These are phyloP conservation scores for Chiridota heheva DNA, from an alignment of 35 echinoderm and acorn worm genomes.

Conservation along the genomic window DNA sequence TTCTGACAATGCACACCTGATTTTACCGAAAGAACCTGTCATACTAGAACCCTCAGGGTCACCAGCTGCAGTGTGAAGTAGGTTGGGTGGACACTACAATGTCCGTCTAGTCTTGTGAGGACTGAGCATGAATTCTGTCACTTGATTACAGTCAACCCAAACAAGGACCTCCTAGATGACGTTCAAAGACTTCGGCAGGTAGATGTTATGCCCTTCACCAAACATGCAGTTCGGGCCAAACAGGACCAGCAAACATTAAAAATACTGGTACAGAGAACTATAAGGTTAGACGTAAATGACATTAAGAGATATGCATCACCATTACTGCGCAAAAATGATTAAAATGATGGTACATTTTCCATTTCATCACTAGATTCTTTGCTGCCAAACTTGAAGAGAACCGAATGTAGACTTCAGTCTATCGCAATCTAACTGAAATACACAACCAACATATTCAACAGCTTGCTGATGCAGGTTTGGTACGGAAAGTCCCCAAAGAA, in stretches of 20 bases:
- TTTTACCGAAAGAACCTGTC: slow-evolving; percentile 15
- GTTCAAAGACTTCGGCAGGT: slow-evolving; percentile 9
- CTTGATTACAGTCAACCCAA: not conserved
- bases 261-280: not conserved
- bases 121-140: not conserved
- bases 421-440: not conserved
- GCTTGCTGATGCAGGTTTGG: not conserved
- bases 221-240: not conserved
- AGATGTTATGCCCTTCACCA: not conserved
- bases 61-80: slow-evolving; percentile 7
- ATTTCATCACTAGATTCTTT: not conserved
- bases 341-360: not conserved
- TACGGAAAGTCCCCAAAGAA: not conserved
- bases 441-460: not conserved
- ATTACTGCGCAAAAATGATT: not conserved
- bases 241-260: not conserved
- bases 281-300: not conserved
- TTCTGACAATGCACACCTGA: slow-evolving; percentile 17
- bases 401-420: not conserved
- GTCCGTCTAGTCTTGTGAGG: not conserved
- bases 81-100: slow-evolving; percentile 28
- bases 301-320: slow-evolving; percentile 1
- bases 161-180: not conserved
- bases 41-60: not conserved
- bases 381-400: slow-evolving; percentile 20